phyloP scores from a whole-genome alignment of 2,113 vertebrate species.

The Aix galericulata region DNA sequence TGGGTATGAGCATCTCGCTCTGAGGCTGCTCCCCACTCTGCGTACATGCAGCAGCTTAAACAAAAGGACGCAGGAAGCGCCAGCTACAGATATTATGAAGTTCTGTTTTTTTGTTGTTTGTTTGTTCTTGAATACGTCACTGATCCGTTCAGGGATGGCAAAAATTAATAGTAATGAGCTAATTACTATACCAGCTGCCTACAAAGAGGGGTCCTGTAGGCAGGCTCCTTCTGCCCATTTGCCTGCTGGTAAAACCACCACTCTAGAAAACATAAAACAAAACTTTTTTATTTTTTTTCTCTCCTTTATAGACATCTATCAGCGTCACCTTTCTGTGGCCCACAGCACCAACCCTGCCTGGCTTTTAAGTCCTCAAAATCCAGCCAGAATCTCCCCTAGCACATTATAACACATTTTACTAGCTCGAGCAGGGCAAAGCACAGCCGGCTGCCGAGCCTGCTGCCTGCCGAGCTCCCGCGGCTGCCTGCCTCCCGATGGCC shows the following conservation, averaged over 20 bases:
- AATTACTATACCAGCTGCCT: slow-evolving; percentile 76
- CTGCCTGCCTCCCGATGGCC: slow-evolving; percentile 51
- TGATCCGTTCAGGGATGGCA: slow-evolving; percentile 67
- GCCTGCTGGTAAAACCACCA: slow-evolving; percentile 61
- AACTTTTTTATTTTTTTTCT: slow-evolving; percentile 41
- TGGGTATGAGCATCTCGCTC: slow-evolving; percentile 14
- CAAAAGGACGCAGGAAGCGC: slow-evolving; percentile 36
- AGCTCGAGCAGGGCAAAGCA: slow-evolving; percentile 29
- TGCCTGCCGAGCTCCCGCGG: slow-evolving; percentile 51
- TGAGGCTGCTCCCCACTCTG: background rate
- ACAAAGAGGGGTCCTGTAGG: slow-evolving; percentile 68
- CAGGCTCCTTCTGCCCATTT: slow-evolving; percentile 66
- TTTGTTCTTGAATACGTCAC: slow-evolving; percentile 37
- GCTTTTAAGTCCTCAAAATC: slow-evolving; percentile 60
- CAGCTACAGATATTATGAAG: slow-evolving; percentile 51
- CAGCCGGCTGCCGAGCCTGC: slow-evolving; percentile 33
- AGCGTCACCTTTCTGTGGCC: slow-evolving; percentile 55
- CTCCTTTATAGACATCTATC: slow-evolving; percentile 55
- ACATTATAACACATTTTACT: slow-evolving; percentile 72
- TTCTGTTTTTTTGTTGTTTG: background rate
- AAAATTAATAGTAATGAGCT: slow-evolving; percentile 77
- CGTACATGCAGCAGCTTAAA: slow-evolving; percentile 5
- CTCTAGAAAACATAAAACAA: slow-evolving; percentile 53
- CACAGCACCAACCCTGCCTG: slow-evolving; percentile 34
- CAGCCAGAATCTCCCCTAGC: slow-evolving; percentile 61